Evolutionary conservation across 1,140 invertebrate genomes (phyloP).

Genomic region (Dendroctonus valens): DNA sequence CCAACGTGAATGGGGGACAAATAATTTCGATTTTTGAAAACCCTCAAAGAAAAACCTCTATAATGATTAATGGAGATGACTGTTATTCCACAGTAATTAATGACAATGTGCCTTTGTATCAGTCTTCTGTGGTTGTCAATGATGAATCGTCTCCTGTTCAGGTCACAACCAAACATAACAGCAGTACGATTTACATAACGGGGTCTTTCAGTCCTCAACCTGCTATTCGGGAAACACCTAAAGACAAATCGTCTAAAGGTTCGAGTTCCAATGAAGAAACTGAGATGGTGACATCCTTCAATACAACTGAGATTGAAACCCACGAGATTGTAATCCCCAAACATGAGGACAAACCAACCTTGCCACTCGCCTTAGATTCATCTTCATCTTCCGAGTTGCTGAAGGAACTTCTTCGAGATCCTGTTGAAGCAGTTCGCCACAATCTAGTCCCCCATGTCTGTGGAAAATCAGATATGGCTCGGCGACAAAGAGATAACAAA

Average conservation of each 20-base stretch:
- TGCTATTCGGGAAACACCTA: not conserved
- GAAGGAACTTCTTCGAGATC: slow-evolving; percentile 60
- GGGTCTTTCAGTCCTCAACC: slow-evolving; percentile 29
- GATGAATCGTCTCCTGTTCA: slow-evolving; percentile 42
- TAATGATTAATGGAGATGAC: slow-evolving; percentile 71
- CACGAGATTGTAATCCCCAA: too few relatives aligned
- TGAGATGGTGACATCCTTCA: too few relatives aligned
- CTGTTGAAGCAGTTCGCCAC: slow-evolving; percentile 67
- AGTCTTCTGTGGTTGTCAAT: slow-evolving; percentile 66
- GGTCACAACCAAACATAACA: slow-evolving; percentile 33
- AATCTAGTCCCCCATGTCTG: slow-evolving; percentile 72
- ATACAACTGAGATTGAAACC: too few relatives aligned
- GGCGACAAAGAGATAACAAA: slow-evolving; percentile 45
- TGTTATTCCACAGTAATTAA: slow-evolving; percentile 65
- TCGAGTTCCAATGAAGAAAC: too few relatives aligned
- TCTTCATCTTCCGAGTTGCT: slow-evolving; percentile 50
- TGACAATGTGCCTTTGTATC: slow-evolving; percentile 61
- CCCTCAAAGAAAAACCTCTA: slow-evolving; percentile 67
- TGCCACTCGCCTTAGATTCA: slow-evolving; percentile 2
- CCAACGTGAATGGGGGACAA: slow-evolving; percentile 28
- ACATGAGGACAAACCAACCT: not conserved
- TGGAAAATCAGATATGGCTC: slow-evolving; percentile 55
- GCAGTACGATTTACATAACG: slow-evolving; percentile 48
- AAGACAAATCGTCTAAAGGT: too few relatives aligned
- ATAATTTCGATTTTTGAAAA: slow-evolving; percentile 45